Evolutionary conservation across 2,797 vertebrate genomes (phyloP), one percentile per base, ranked within the genome.

Genomic region (Molothrus aeneus): DNA sequence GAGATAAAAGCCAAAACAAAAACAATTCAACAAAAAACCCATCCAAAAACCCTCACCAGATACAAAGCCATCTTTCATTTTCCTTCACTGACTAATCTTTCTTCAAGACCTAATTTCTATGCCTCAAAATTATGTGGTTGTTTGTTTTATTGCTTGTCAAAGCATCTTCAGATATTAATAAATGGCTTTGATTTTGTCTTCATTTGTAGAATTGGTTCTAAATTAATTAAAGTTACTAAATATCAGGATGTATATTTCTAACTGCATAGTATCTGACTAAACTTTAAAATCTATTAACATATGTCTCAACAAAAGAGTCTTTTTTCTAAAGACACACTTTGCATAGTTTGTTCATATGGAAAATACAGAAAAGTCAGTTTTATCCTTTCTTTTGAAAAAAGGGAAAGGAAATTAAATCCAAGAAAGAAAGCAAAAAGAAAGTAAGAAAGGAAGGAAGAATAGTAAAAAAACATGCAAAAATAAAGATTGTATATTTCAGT

Each of bases 221-320:
- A 74, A 60, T 69, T 90, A 47, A 34, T 87, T 80, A 29, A 91
- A 47, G 2, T 25, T 38, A 16, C 22, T 66, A 70, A 85, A 94
- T 90, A 28, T 26, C 42, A 8, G 2, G 14, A 38, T 68, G 3
- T 11, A 50, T 89, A 69, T 53, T 73, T 57, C 29, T 73, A 38
- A 50, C 50, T 83, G 32, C n/a, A 22, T 65, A 22, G 38, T 56
- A 66, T 80, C 45, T 65, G 29, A 60, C 10, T 5, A 60, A 15
- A 48, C 36, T 94, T 80, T 80, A 29, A 92, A 91, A 70, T 68
- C 32, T 86, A 81, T 38, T 68, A 74, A 79, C 9, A 9, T 26
- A 43, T 36, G 15, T 57, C 48, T 85, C 12, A 75, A 34, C 2
- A 60, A 81, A 80, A 26, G 4, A 48, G 13, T 73, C 19, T 90